A percentile compares a stretch with the other conserved stretches of the same genome.
phyloP scores from a whole-genome alignment of 2,797 vertebrate species.

The Menidia menidia region DNA sequence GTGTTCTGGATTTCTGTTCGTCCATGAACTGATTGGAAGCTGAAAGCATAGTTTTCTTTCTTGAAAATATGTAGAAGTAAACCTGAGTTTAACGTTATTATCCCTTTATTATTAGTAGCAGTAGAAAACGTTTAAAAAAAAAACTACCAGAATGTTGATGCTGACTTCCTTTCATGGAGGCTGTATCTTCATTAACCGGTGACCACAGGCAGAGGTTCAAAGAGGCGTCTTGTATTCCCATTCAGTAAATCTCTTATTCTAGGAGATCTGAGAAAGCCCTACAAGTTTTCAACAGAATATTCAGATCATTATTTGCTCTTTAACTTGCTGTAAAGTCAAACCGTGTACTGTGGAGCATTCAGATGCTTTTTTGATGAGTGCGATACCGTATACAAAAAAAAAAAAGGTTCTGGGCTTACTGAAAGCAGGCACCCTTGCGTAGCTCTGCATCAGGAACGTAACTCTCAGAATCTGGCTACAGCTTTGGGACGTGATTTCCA shows the following conservation, averaged over 20 bases:
- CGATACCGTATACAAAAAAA: not conserved
- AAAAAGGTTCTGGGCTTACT: not conserved
- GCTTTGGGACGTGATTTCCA: not conserved
- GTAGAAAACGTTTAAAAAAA: not conserved
- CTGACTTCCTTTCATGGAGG: too few relatives aligned
- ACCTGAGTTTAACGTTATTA: not conserved
- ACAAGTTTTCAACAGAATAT: not conserved
- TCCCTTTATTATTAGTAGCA: not conserved
- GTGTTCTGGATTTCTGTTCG: conserved; percentile 14
- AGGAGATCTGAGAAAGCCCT: not conserved
- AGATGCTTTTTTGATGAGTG: not conserved
- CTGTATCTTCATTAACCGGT: too few relatives aligned
- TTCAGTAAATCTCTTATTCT: too few relatives aligned
- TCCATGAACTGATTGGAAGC: not conserved
- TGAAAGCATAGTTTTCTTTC: conserved; percentile 14
- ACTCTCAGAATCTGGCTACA: not conserved
- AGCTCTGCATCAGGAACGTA: not conserved
- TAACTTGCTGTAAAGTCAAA: not conserved
- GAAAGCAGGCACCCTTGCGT: not conserved
- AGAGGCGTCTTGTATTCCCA: too few relatives aligned
- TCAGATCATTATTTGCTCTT: not conserved
- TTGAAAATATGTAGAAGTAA: not conserved
- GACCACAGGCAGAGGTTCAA: too few relatives aligned
- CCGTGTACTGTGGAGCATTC: not conserved
- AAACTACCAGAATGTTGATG: too few relatives aligned